Evolutionary conservation across 2,113 vertebrate genomes (phyloP).

Genomic region (Meles meles): DNA sequence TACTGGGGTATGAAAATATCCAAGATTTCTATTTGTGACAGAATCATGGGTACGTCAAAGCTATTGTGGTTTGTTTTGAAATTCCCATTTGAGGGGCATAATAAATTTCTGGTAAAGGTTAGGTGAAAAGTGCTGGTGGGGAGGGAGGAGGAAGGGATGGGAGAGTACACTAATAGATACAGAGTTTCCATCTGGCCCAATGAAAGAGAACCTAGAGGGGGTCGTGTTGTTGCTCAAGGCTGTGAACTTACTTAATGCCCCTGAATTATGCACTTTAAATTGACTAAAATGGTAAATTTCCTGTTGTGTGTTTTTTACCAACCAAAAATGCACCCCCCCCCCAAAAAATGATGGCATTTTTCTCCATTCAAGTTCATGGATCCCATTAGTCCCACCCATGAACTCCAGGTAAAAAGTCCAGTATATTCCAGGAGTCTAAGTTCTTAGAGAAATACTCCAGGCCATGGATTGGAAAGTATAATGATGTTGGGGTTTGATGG

Average conservation of each 20-base stretch:
- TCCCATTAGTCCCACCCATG: not conserved
- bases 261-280: not conserved
- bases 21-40: not conserved
- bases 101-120: not conserved
- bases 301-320: no score
- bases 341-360: not conserved
- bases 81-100: not conserved
- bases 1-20: not conserved
- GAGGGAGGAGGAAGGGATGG: no score
- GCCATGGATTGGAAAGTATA: not conserved
- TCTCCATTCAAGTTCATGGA: not conserved
- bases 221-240: no score
- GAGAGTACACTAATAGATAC: not conserved
- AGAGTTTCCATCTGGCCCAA: not conserved
- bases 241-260: not conserved
- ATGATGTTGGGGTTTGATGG: fast-evolving
- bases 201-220: not conserved
- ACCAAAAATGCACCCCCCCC: not conserved
- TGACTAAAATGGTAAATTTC: not conserved
- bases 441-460: not conserved
- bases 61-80: not conserved
- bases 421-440: not conserved
- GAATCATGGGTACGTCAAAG: not conserved
- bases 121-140: not conserved
- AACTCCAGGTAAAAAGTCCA: not conserved